These are phyloP conservation scores for Eleutherodactylus coqui DNA, from an alignment of 2,797 vertebrate species.

Conservation along the genomic window DNA sequence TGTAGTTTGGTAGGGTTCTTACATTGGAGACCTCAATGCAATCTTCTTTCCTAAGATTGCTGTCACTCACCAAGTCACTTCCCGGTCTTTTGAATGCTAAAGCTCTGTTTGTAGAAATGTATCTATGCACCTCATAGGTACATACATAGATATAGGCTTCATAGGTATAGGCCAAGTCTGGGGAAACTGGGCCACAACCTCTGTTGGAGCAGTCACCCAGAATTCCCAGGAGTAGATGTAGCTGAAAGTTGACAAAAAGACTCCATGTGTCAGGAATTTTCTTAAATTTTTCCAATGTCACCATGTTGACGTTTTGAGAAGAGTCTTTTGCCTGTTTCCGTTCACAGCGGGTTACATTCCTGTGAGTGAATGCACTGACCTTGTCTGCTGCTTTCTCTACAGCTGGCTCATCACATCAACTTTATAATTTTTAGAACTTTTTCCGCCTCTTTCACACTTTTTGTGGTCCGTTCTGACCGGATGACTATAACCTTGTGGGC, in stretches of 20 bases:
- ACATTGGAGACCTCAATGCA: not conserved
- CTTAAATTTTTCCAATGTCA: not conserved
- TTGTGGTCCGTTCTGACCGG: not conserved
- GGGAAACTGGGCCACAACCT: not conserved
- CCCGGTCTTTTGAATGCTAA: not conserved
- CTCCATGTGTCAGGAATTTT: not conserved
- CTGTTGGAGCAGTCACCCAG: not conserved
- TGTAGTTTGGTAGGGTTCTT: not conserved
- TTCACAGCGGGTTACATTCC: slow-evolving; percentile 16
- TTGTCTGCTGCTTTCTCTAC: slow-evolving; percentile 17
- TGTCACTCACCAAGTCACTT: not conserved
- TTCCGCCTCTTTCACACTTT: slow-evolving; percentile 13
- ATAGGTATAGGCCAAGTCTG: too few species aligned
- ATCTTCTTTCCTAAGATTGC: not conserved
- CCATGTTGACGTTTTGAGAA: not conserved
- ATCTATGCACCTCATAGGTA: too few species aligned
- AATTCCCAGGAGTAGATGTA: not conserved
- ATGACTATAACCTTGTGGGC: slow-evolving; percentile 8
- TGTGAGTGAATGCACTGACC: slow-evolving; percentile 17
- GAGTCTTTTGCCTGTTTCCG: not conserved
- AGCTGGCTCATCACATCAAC: slow-evolving; percentile 31
- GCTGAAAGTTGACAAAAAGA: not conserved
- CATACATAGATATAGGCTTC: too few species aligned
- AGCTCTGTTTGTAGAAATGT: too few species aligned
- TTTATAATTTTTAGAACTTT: slow-evolving; percentile 16